Evolutionary conservation across 2,797 vertebrate genomes (phyloP).

Genomic region (Aulostomus chinensis): DNA sequence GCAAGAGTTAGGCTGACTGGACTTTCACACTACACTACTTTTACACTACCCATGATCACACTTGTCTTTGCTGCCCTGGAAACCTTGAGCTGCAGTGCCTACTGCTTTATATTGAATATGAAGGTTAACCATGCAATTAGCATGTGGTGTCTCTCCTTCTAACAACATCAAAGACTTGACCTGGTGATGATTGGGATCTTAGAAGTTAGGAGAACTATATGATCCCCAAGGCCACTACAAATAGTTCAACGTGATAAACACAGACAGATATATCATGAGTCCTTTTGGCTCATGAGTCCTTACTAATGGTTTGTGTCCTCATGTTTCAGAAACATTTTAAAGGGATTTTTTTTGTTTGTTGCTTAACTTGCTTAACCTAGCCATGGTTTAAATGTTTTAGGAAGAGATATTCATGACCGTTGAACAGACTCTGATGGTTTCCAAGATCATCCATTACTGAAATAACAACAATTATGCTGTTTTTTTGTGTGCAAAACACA

Average conservation of each 20-base stretch:
- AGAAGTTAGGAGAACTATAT: slow-evolving; percentile 15
- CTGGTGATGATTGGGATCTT: slow-evolving; percentile 22
- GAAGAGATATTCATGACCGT: no score
- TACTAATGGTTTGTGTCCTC: no score
- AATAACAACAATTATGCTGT: no score
- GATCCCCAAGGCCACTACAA: slow-evolving; percentile 24
- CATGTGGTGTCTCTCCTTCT: background rate
- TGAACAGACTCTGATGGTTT: no score
- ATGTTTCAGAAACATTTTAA: background rate
- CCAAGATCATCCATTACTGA: no score
- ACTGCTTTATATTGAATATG: background rate
- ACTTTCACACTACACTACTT: slow-evolving; percentile 41
- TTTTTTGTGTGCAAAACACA: no score
- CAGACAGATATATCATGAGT: background rate
- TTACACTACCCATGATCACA: slow-evolving; percentile 55
- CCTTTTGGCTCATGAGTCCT: background rate
- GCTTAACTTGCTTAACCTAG: no score
- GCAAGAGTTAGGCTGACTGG: slow-evolving; percentile 51
- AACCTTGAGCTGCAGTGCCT: background rate
- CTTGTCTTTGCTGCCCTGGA: slow-evolving; percentile 2
- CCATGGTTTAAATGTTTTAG: no score
- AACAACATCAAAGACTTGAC: slow-evolving; percentile 18
- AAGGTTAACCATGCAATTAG: slow-evolving; percentile 36
- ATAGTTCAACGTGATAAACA: slow-evolving; percentile 21
- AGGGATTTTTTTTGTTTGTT: background rate